A percentile compares a stretch with the other conserved stretches of the same genome.
Evolutionary conservation across 1,140 invertebrate species (phyloP).

Genomic region (Aphelinus certus): DNA sequence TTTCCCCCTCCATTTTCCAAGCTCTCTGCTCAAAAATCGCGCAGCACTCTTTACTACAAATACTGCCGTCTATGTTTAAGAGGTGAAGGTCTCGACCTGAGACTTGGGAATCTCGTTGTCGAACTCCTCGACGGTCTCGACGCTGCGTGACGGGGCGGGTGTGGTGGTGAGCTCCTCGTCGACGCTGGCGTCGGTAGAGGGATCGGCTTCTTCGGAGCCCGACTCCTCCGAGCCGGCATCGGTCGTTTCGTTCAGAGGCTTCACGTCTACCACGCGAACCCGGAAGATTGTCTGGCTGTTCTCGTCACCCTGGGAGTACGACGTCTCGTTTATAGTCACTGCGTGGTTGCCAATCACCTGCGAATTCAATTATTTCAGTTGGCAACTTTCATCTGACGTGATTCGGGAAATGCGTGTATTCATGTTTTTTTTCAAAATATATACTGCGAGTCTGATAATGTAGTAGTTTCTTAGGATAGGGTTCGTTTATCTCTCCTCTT

Average conservation of each 20-base stretch:
- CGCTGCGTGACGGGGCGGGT: constrained; percentile 40
- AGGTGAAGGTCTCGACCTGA: constrained; percentile 49
- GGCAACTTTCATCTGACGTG: too few species aligned
- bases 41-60: too few species aligned
- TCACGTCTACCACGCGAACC: constrained; percentile 66
- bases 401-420: too few species aligned
- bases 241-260: constrained; percentile 59
- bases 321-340: constrained; percentile 70
- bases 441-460: too few species aligned
- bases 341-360: constrained; percentile 69
- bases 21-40: too few species aligned
- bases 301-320: constrained; percentile 62
- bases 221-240: constrained; percentile 33
- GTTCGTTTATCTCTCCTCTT: too few species aligned
- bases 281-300: constrained; percentile 61
- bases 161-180: constrained; percentile 36
- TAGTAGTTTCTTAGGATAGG: too few species aligned
- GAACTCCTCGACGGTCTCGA: constrained; percentile 58
- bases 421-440: too few species aligned
- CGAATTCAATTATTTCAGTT: constrained; percentile 16
- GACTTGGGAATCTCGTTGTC: constrained; percentile 60
- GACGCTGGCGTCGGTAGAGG: too few species aligned
- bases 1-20: too few species aligned
- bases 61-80: neutral
- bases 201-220: neutral